These are phyloP conservation scores for Apeira syringaria DNA, from an alignment of 2,888 invertebrate species.

Conservation along the genomic window DNA sequence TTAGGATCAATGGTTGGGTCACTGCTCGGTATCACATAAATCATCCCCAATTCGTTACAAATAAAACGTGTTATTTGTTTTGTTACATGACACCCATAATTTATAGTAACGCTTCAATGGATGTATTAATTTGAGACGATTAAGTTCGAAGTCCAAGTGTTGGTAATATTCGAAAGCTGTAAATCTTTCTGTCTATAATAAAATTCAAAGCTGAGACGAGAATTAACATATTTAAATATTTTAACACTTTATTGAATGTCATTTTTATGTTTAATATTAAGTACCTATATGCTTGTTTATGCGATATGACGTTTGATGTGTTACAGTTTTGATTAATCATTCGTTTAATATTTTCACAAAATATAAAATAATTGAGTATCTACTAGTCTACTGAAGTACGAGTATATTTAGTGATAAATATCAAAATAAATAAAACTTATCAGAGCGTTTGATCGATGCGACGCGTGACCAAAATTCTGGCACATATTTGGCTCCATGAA, in stretches of 20 bases:
- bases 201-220: slow-evolving; percentile 41
- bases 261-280: slow-evolving; percentile 49
- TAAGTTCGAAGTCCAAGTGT: slow-evolving; percentile 35
- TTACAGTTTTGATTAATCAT: too few species aligned
- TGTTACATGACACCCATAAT: slow-evolving; percentile 23
- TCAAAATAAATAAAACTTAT: too few species aligned
- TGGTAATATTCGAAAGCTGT: slow-evolving; percentile 31
- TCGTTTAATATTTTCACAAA: too few species aligned
- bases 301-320: too few species aligned
- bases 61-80: slow-evolving; percentile 24
- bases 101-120: slow-evolving; percentile 28
- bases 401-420: too few species aligned
- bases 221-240: slow-evolving; percentile 54
- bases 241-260: slow-evolving; percentile 54
- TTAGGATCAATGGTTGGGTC: background rate
- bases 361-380: too few species aligned
- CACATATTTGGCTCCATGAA: too few species aligned
- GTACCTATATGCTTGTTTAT: slow-evolving; percentile 15
- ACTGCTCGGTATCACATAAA: slow-evolving; percentile 3
- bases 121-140: slow-evolving; percentile 54
- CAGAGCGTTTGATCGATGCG: too few species aligned
- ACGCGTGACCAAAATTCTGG: too few species aligned
- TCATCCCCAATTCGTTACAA: slow-evolving; percentile 10
- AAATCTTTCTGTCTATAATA: slow-evolving; percentile 44
- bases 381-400: too few species aligned